Conservation (phyloP, 1,140 invertebrate species). For the Trichonephila clavata region DNA sequence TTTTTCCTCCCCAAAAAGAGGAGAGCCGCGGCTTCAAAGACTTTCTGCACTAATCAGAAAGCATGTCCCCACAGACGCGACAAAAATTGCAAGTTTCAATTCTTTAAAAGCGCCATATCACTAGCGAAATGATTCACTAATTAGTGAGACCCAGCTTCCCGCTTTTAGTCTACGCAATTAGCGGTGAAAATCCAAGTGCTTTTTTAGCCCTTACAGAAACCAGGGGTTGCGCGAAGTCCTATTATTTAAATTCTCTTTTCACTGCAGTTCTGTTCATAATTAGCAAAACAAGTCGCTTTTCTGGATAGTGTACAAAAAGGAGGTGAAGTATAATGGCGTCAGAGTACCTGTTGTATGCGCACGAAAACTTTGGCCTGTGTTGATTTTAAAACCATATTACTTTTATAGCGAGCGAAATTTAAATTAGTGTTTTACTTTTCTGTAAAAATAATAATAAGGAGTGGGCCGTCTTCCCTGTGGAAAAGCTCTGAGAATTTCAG, state of each 20-base stretch:
- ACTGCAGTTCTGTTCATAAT: neutral
- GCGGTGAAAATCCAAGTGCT: constrained; percentile 9
- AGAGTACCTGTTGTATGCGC: neutral
- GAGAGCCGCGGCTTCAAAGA: neutral
- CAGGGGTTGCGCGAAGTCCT: constrained; percentile 28
- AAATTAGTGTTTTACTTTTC: constrained; percentile 17
- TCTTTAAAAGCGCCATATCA: constrained; percentile 52
- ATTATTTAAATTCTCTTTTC: constrained; percentile 20
- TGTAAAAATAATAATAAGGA: too few relatives aligned
- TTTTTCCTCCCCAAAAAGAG: neutral
- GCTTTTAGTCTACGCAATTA: constrained; percentile 33
- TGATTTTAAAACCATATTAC: constrained; percentile 5
- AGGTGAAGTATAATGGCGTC: neutral
- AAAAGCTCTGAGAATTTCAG: neutral
- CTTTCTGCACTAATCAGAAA: constrained; percentile 28
- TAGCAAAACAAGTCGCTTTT: constrained; percentile 25
- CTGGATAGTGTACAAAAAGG: neutral
- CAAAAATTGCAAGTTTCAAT: constrained; percentile 50
- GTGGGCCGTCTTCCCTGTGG: neutral
- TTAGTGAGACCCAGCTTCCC: neutral
- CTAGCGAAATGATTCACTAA: constrained; percentile 30
- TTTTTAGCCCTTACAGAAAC: constrained; percentile 8
- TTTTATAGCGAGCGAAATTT: neutral
- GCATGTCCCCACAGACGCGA: constrained; percentile 13
- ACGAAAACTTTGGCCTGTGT: constrained; percentile 6